Evolutionary conservation across 2,888 invertebrate genomes (phyloP).

Genomic region (Shargacucullia verbasci): DNA sequence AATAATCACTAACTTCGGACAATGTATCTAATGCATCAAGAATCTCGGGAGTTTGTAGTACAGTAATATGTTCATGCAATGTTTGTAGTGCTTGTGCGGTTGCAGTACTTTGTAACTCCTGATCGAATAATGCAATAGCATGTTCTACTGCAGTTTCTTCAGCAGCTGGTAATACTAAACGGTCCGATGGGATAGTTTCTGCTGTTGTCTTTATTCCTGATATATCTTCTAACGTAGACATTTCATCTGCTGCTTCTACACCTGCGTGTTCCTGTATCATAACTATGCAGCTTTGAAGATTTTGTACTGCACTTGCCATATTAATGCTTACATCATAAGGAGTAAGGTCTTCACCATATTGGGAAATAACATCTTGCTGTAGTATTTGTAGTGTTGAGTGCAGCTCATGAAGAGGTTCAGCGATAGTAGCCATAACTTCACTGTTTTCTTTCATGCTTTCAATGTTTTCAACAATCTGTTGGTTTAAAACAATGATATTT

Average conservation of each 20-base stretch:
- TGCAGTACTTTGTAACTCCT: conserved; percentile 59
- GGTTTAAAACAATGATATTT: conserved; percentile 74
- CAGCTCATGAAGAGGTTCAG: conserved; percentile 82
- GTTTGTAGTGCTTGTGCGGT: conserved; percentile 77
- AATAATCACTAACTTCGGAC: conserved; percentile 76
- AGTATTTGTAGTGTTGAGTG: conserved; percentile 81
- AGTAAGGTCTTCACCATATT: conserved; percentile 72
- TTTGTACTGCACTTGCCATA: conserved; percentile 78
- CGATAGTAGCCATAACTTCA: conserved; percentile 75
- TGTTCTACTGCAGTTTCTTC: conserved; percentile 68
- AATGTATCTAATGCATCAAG: conserved; percentile 76
- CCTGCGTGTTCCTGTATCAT: conserved; percentile 83
- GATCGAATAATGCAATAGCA: conserved; percentile 54
- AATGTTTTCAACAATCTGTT: conserved; percentile 75
- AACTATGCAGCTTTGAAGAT: conserved; percentile 81
- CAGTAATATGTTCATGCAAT: conserved; percentile 75
- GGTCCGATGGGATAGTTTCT: conserved; percentile 79
- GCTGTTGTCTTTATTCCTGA: conserved; percentile 89
- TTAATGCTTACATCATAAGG: conserved; percentile 69
- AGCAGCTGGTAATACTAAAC: conserved; percentile 70
- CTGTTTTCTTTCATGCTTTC: conserved; percentile 69
- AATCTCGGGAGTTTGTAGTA: conserved; percentile 75
- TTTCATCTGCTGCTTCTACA: conserved; percentile 85
- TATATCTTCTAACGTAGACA: conserved; percentile 89
- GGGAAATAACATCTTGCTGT: conserved; percentile 83